Conservation (phyloP, 2,113 vertebrate species). For the Pseudonaja textilis region DNA sequence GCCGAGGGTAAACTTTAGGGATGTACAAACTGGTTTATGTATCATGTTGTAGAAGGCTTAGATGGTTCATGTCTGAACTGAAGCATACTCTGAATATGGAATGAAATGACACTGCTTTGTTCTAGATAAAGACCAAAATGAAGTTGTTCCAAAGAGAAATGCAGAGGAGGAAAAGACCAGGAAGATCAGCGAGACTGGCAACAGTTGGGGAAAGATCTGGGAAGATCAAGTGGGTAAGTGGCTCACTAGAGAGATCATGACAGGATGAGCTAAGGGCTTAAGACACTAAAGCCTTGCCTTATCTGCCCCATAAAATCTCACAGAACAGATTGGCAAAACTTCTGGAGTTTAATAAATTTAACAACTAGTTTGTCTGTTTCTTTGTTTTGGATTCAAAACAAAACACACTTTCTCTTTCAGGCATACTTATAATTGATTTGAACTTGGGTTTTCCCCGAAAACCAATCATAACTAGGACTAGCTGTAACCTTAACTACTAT, state of each 20-base stretch:
- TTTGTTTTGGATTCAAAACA: not conserved
- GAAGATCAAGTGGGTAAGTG: not conserved
- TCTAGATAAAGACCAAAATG: not conserved
- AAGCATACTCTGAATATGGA: not conserved
- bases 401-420: not conserved
- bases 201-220: not conserved
- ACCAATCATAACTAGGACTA: not conserved
- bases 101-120: not conserved
- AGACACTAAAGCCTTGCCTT: not conserved
- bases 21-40: not conserved
- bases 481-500: not conserved
- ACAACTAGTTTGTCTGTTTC: not conserved
- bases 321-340: not conserved
- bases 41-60: not conserved
- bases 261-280: not conserved
- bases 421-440: not conserved
- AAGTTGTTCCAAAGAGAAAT: not conserved
- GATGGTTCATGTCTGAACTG: not conserved
- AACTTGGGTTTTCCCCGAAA: not conserved
- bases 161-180: not conserved
- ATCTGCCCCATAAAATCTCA: not conserved
- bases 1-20: not conserved
- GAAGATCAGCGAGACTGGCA: not conserved
- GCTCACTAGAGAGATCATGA: not conserved
- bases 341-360: not conserved